Conservation (phyloP, 64 coral and sea anemone genomes). For the Orbicella faveolata region DNA sequence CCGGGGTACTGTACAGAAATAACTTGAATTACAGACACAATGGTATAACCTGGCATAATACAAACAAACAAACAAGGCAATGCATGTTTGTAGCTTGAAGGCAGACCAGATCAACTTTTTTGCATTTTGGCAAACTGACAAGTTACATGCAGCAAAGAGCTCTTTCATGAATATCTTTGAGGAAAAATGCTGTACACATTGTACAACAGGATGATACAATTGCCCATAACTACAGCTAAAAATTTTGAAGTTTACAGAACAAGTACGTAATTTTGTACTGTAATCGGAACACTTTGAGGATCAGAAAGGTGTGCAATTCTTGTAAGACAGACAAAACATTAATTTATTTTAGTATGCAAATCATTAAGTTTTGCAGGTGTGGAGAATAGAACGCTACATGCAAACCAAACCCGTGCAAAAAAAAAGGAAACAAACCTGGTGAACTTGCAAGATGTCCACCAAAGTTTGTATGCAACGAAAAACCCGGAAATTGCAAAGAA, state of each 20-base stretch:
- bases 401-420: background rate
- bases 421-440: background rate
- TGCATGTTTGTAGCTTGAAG: too few species aligned
- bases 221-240: too few species aligned
- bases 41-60: too few species aligned
- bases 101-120: too few species aligned
- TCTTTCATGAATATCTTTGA: too few species aligned
- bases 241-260: background rate
- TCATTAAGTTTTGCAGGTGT: constrained; percentile 25
- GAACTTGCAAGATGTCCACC: background rate
- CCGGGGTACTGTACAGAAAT: too few species aligned
- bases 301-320: background rate
- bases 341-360: constrained; percentile 22
- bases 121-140: too few species aligned
- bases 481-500: background rate
- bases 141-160: too few species aligned
- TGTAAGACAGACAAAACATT: background rate
- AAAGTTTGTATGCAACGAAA: background rate
- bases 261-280: background rate
- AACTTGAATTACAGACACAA: too few species aligned
- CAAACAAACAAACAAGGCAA: too few species aligned
- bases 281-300: background rate
- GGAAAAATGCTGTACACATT: too few species aligned
- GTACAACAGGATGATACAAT: too few species aligned
- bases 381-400: background rate